phyloP scores from a whole-genome alignment of 2,888 invertebrate species.

The Syrphus vitripennis region DNA sequence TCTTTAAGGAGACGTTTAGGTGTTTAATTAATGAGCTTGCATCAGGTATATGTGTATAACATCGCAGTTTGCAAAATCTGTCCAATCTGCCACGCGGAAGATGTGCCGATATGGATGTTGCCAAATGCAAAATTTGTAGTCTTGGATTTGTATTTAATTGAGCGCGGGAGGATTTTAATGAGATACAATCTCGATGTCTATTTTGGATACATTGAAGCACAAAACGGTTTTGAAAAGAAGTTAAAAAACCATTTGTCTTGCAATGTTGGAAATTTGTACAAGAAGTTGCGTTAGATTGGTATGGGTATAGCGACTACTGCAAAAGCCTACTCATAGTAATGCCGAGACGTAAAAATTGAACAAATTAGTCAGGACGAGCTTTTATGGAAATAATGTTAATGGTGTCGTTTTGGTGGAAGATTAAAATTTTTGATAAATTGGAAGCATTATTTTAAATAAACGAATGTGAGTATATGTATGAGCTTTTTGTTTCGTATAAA shows the following conservation, averaged over 20 bases:
- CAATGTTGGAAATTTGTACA: neutral
- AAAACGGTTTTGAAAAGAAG: neutral
- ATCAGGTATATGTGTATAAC: neutral
- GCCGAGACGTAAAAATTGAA: neutral
- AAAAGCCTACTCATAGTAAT: neutral
- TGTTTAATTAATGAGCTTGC: slow-evolving; percentile 64
- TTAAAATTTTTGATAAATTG: neutral
- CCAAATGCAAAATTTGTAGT: slow-evolving; percentile 62
- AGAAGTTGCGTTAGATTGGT: neutral
- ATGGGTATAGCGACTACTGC: neutral
- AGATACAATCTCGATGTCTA: slow-evolving; percentile 32
- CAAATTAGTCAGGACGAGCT: neutral
- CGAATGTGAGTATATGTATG: neutral
- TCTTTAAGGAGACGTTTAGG: slow-evolving; percentile 63
- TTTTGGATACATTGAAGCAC: neutral
- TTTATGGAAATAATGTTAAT: neutral
- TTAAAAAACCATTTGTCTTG: slow-evolving; percentile 20
- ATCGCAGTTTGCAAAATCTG: slow-evolving; percentile 27
- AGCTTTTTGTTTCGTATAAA: no score
- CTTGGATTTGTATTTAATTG: slow-evolving; percentile 62
- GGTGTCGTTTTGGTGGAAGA: neutral
- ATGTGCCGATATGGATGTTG: slow-evolving; percentile 25
- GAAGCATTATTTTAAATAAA: neutral
- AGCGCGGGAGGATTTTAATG: slow-evolving; percentile 63
- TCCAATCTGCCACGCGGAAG: slow-evolving; percentile 63